These are phyloP conservation scores for Toxonevra muliebris DNA, from an alignment of 2,888 invertebrate species.

Conservation along the genomic window DNA sequence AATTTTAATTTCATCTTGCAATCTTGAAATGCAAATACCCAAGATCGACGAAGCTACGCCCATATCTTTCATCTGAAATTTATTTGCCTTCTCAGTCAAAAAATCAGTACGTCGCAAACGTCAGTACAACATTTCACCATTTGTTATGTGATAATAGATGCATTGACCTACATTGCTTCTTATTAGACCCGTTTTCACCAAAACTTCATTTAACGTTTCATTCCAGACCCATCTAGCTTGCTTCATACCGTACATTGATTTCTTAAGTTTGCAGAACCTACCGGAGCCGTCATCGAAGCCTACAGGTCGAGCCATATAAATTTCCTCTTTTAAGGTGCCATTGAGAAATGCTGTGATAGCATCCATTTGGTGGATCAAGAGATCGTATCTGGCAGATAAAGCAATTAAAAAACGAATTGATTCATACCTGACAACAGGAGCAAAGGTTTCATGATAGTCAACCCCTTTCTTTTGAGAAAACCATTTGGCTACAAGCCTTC, in stretches of 20 bases:
- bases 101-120: conserved; percentile 27
- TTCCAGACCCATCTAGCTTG: conserved; percentile 35
- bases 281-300: conserved; percentile 11
- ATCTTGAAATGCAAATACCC: conserved; percentile 32
- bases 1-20: too few relatives aligned
- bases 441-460: too few relatives aligned
- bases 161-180: conserved; percentile 15
- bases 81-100: conserved; percentile 9
- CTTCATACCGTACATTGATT: conserved; percentile 29
- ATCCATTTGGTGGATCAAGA: too few relatives aligned
- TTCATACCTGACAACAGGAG: too few relatives aligned
- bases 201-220: conserved; percentile 16
- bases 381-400: conserved; percentile 31
- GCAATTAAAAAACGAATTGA: conserved; percentile 32
- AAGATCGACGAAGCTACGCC: conserved; percentile 28
- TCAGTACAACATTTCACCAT: conserved; percentile 19
- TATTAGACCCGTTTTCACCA: conserved; percentile 15
- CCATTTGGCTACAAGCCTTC: too few relatives aligned
- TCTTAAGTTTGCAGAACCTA: conserved; percentile 3
- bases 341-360: conserved; percentile 35
- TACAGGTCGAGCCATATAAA: conserved; percentile 7
- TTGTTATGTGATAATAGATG: too few relatives aligned
- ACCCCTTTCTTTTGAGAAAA: too few relatives aligned
- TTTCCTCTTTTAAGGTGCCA: conserved; percentile 9
- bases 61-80: conserved; percentile 35